phyloP scores from a whole-genome alignment of 2,797 vertebrate genomes.

The Crocodylus rhombifer region DNA sequence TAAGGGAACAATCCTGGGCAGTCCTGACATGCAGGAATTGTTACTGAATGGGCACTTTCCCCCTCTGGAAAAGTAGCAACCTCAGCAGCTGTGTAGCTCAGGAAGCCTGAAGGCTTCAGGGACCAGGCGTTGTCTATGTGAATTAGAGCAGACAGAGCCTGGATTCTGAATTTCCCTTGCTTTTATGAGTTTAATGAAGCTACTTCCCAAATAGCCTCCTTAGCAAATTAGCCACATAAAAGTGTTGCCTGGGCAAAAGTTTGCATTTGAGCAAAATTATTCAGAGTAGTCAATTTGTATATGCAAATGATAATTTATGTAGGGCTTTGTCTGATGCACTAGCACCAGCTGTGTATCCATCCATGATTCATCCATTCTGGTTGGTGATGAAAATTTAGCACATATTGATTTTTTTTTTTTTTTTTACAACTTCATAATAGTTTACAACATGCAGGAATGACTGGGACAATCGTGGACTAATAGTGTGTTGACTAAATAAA shows the following conservation, averaged over 20 bases:
- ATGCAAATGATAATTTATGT: neutral
- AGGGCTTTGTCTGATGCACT: too few species aligned
- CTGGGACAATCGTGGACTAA: neutral
- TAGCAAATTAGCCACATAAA: neutral
- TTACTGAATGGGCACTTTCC: neutral
- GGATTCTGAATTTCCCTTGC: neutral
- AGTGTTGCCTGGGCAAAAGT: neutral
- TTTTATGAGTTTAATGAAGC: neutral
- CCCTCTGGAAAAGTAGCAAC: neutral
- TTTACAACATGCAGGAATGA: neutral
- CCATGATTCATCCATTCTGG: rapidly evolving
- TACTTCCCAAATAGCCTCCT: neutral
- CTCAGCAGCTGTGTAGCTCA: neutral
- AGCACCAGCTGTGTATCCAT: neutral
- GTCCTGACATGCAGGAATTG: neutral
- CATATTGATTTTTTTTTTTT: rapidly evolving
- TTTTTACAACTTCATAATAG: too few species aligned
- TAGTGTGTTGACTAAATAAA: neutral
- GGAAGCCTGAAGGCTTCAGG: neutral
- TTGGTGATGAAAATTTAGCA: neutral
- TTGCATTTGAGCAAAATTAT: neutral
- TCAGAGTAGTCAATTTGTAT: rapidly evolving
- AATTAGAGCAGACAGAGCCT: neutral
- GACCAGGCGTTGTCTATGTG: neutral
- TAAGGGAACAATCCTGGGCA: neutral